Percentiles rank a stretch among this genome's conserved stretches.
These are phyloP conservation scores for Aratinga solstitialis DNA, from an alignment of 2,797 vertebrate species.

Conservation along the genomic window DNA sequence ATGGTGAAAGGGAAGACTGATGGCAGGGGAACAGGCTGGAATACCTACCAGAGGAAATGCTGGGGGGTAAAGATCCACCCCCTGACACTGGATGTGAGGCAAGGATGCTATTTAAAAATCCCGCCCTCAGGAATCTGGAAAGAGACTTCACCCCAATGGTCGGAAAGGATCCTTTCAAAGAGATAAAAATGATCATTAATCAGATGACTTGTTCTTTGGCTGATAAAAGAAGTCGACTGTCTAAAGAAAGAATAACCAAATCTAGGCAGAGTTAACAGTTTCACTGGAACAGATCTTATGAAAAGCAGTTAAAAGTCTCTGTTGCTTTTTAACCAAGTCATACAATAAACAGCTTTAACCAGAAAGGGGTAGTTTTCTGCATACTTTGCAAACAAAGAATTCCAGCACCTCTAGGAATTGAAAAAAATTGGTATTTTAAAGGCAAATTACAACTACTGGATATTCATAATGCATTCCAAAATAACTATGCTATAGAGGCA, in stretches of 20 bases:
- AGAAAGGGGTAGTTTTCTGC: not conserved
- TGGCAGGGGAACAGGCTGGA: slow-evolving; percentile 25
- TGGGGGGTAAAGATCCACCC: slow-evolving; percentile 78
- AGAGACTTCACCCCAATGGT: slow-evolving; percentile 80
- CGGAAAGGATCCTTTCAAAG: slow-evolving; percentile 80
- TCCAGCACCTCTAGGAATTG: not conserved
- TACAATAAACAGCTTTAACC: not conserved
- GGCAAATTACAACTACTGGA: not conserved
- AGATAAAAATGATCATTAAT: slow-evolving; percentile 77
- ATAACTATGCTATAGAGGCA: not conserved
- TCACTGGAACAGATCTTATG: not conserved
- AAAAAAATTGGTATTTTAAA: not conserved
- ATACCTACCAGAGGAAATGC: slow-evolving; percentile 81
- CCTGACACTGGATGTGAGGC: slow-evolving; percentile 76
- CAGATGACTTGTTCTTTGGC: slow-evolving; percentile 29
- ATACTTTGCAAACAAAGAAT: not conserved
- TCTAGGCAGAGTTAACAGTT: slow-evolving; percentile 6
- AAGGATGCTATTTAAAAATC: slow-evolving; percentile 80
- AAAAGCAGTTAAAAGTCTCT: not conserved
- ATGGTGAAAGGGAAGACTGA: not conserved
- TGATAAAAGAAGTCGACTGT: slow-evolving; percentile 50
- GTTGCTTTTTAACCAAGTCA: not conserved
- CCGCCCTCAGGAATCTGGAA: slow-evolving; percentile 81
- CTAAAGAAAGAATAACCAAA: slow-evolving; percentile 40
- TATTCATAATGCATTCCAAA: not conserved